These are phyloP conservation scores for Mesoligia furuncula DNA, from an alignment of 2,888 invertebrate genomes.

Conservation along the genomic window DNA sequence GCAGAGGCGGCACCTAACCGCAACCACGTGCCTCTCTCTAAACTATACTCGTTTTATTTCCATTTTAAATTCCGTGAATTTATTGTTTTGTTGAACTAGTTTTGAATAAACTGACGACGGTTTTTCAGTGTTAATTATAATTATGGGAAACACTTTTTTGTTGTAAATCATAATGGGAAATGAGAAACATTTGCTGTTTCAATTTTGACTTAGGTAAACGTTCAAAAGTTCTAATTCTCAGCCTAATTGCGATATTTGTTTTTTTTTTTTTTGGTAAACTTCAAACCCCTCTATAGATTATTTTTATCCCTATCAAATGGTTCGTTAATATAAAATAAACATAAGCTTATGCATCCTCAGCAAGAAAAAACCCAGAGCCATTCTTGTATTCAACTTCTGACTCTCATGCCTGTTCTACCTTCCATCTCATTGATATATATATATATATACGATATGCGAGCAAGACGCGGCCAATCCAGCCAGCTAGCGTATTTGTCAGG, in stretches of 20 bases:
- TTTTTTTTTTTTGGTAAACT: not conserved
- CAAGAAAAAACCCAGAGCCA: not conserved
- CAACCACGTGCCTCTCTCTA: constrained; percentile 60
- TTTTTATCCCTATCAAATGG: not conserved
- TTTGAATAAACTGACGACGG: constrained; percentile 18
- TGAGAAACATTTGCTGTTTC: not conserved
- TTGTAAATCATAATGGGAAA: not conserved
- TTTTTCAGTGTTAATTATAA: constrained; percentile 1
- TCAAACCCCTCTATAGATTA: not conserved
- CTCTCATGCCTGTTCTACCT: not conserved
- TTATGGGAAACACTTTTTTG: not conserved
- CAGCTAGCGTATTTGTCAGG: constrained; percentile 19
- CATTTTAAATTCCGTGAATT: constrained; percentile 33
- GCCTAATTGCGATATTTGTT: not conserved
- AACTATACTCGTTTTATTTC: constrained; percentile 48
- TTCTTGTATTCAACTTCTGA: not conserved
- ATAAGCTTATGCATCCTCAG: not conserved
- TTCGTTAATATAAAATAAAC: not conserved
- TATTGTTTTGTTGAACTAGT: constrained; percentile 32
- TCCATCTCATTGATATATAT: not conserved
- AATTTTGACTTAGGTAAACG: not conserved
- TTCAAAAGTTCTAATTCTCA: no score
- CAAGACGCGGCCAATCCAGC: not conserved
- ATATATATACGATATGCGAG: not conserved
- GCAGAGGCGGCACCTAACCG: constrained; percentile 59